Percentiles rank a stretch among this genome's conserved stretches.
These are phyloP conservation scores for Gnathonemus echidnorhynchus DNA, from an alignment of 2,113 vertebrate species.

Conservation along the genomic window DNA sequence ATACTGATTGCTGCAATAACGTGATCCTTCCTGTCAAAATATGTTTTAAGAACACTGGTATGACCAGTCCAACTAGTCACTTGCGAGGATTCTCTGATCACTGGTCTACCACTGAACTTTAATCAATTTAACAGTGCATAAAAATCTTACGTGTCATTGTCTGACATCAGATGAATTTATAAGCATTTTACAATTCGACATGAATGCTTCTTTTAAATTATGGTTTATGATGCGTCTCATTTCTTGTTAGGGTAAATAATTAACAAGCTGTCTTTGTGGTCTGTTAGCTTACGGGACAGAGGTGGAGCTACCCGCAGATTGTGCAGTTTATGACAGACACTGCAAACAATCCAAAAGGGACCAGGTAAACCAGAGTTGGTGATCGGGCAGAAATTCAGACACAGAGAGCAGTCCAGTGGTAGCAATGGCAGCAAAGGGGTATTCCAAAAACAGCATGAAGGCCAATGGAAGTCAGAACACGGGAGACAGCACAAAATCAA, in stretches of 20 bases:
- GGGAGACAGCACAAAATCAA: background rate
- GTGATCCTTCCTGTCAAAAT: background rate
- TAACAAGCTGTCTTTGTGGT: background rate
- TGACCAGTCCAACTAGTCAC: background rate
- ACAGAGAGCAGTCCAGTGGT: background rate
- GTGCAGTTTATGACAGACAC: background rate
- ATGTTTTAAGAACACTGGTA: background rate
- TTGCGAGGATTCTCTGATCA: background rate
- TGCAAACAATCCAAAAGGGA: background rate
- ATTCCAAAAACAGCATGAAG: background rate
- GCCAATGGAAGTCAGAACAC: background rate
- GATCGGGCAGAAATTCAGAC: background rate
- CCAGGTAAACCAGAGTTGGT: background rate
- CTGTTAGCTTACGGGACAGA: background rate
- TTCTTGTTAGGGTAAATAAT: background rate
- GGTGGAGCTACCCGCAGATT: background rate
- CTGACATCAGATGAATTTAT: background rate
- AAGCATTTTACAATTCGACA: background rate
- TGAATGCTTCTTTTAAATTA: background rate
- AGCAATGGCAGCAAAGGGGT: background rate
- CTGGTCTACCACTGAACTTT: background rate
- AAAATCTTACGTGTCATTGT: background rate
- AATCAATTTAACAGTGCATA: background rate
- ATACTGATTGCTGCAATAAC: background rate
- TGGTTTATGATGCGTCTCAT: background rate